Percentiles rank a stretch among this genome's conserved stretches.
These are phyloP conservation scores for Drosophila novamexicana DNA, from an alignment of 1,140 invertebrate species.

Conservation along the genomic window DNA sequence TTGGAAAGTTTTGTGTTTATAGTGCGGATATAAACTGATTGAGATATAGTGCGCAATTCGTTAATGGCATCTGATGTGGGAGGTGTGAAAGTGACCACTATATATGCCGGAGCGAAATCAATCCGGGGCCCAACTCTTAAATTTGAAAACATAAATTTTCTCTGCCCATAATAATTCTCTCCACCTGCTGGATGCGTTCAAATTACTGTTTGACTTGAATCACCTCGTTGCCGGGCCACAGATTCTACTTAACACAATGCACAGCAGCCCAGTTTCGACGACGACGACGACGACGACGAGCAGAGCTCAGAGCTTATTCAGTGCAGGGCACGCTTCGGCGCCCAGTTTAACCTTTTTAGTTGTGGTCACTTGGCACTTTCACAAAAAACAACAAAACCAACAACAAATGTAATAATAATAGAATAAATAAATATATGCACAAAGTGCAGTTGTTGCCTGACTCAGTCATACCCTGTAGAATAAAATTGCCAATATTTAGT, in stretches of 20 bases:
- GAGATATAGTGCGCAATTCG: slow-evolving; percentile 35
- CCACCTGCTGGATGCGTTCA: background rate
- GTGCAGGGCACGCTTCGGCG: slow-evolving; percentile 63
- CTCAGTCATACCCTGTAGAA: slow-evolving; percentile 4
- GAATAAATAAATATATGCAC: slow-evolving; percentile 17
- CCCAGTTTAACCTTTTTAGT: slow-evolving; percentile 69
- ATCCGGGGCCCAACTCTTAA: slow-evolving; percentile 8
- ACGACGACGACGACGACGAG: background rate
- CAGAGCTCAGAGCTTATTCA: slow-evolving; percentile 17
- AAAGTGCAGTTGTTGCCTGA: background rate
- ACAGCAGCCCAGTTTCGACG: slow-evolving; percentile 28
- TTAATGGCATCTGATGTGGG: slow-evolving; percentile 28
- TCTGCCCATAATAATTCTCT: slow-evolving; percentile 10
- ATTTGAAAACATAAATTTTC: slow-evolving; percentile 3
- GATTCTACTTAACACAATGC: slow-evolving; percentile 47
- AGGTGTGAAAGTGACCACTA: slow-evolving; percentile 27
- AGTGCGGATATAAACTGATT: slow-evolving; percentile 41
- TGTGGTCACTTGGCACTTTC: slow-evolving; percentile 66
- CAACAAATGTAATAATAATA: slow-evolving; percentile 22
- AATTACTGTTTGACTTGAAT: slow-evolving; percentile 26
- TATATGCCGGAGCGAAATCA: slow-evolving; percentile 5
- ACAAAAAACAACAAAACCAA: slow-evolving; percentile 46
- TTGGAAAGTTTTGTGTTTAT: slow-evolving; percentile 66
- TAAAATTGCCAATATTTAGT: background rate
- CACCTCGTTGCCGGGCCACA: slow-evolving; percentile 13